Base-by-base conservation (phyloP, 2,888 invertebrate species). In the Cheiracanthium punctorium region DNA sequence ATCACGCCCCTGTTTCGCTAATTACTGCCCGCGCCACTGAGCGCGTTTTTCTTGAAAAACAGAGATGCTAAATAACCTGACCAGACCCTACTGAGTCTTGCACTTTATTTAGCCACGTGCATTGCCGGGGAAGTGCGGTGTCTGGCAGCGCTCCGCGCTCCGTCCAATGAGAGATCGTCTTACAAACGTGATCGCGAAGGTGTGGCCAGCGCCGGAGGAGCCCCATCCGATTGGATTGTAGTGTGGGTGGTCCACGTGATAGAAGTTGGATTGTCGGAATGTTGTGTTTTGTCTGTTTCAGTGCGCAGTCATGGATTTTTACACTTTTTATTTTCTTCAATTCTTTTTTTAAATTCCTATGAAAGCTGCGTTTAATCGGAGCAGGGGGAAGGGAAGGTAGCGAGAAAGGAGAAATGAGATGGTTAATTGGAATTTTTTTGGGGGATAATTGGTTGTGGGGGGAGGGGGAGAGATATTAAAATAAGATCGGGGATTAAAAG, bases 81-180 rank as follows among this genome's bases (percentile, higher is more conserved):
- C 82, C 71, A 43, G 71, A 69, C 20, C 65, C 43, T 48, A n/a
- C 17, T 41, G 71, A 82, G 29, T 72, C 82, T 64, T 71, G 52
- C 69, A 74, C 79, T 85, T 85, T 80, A 80, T 85, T 85, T 80
- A 85, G 72, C 69, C 84, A 85, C 84, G 84, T 85, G 84, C 74
- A n/a, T 58, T n/a, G n/a, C 24, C 17, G 5, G 58, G 69, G 52
- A 33, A 52, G 67, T 33, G 74, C 69, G 52, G 58, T 48, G 41
- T 37, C 81, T 52, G 33, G 14, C 20, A 20, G 58, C 69, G 14
- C 12, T n/a, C 65, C 4, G 41, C 17, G 17, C 73, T 37, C 24
- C 32, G 29, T n/a, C 84, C 84, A 85, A 85, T 85, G 12, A 24
- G 28, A 79, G 74, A 69, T 17, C 69, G 12, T 37, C 70, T 85